Conservation (phyloP, 1,140 invertebrate genomes). For the Tetramorium alpestre region DNA sequence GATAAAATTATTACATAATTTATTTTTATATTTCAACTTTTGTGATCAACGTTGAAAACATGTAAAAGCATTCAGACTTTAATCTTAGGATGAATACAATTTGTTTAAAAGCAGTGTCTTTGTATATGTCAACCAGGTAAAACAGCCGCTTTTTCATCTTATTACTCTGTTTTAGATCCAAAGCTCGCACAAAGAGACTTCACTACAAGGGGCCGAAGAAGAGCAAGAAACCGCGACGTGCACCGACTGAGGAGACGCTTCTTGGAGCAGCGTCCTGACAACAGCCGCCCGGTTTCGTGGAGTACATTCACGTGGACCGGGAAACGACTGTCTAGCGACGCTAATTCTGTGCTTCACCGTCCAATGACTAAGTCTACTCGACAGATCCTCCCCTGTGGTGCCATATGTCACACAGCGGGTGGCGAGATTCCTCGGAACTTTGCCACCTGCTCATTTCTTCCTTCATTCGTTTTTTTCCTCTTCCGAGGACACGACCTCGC, state of each 20-base stretch:
- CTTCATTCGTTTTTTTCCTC: background rate
- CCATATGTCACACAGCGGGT: slow-evolving; percentile 12
- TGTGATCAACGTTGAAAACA: background rate
- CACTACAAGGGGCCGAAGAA: slow-evolving; percentile 80
- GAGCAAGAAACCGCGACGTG: slow-evolving; percentile 79
- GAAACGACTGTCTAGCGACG: slow-evolving; percentile 92
- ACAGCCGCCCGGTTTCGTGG: slow-evolving; percentile 94
- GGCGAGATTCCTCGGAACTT: background rate
- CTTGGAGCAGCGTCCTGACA: slow-evolving; percentile 88
- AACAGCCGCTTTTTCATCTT: background rate
- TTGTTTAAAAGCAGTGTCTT: background rate
- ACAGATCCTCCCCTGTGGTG: slow-evolving; percentile 37
- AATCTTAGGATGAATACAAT: background rate
- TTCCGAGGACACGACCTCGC: background rate
- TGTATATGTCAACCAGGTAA: background rate
- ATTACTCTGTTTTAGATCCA: slow-evolving; percentile 76
- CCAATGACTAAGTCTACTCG: slow-evolving; percentile 77
- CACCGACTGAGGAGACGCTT: slow-evolving; percentile 85
- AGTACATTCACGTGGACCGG: slow-evolving; percentile 95
- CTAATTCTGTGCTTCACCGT: slow-evolving; percentile 82
- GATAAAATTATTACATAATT: background rate
- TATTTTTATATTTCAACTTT: background rate
- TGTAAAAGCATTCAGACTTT: background rate
- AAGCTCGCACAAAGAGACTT: slow-evolving; percentile 80
- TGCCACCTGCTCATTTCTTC: background rate